phyloP scores from a whole-genome alignment of 2,888 invertebrate genomes.

The Chironomus tentans region DNA sequence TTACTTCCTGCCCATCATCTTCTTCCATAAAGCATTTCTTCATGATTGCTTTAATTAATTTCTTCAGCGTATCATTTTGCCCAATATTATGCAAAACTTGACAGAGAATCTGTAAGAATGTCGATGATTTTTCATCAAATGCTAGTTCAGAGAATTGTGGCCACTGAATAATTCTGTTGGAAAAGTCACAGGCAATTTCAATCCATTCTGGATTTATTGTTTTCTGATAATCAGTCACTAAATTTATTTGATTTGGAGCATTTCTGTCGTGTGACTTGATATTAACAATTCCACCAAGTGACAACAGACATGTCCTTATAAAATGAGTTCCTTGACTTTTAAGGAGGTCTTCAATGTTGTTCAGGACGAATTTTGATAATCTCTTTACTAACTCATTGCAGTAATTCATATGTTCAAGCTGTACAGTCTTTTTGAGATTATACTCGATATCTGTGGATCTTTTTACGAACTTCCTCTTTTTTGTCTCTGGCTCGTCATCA shows the following conservation, averaged over 20 bases:
- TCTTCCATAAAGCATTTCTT: conserved; percentile 39
- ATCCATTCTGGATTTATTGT: conserved; percentile 51
- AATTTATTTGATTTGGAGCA: conserved; percentile 36
- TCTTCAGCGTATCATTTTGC: conserved; percentile 51
- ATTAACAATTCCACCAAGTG: conserved; percentile 55
- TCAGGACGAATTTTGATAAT: conserved; percentile 64
- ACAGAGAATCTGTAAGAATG: conserved; percentile 53
- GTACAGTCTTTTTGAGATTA: conserved; percentile 38
- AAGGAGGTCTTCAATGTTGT: conserved; percentile 77
- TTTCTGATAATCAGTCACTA: conserved; percentile 42
- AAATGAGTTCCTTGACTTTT: conserved; percentile 70
- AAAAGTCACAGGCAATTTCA: conserved; percentile 55
- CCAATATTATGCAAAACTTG: conserved; percentile 47
- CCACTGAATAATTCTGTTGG: conserved; percentile 55
- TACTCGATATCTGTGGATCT: conserved; percentile 35
- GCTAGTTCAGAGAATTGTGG: conserved; percentile 70
- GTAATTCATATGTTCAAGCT: conserved; percentile 44
- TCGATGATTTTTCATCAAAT: conserved; percentile 59
- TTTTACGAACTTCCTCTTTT: conserved; percentile 32
- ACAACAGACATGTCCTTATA: conserved; percentile 60
- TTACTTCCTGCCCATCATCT: conserved; percentile 30
- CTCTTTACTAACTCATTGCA: conserved; percentile 60
- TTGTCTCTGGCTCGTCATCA: conserved; percentile 35
- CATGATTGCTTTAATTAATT: conserved; percentile 56
- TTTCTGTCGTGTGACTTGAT: conserved; percentile 35